phyloP scores from a whole-genome alignment of 2,113 vertebrate genomes.

The Buteo buteo region DNA sequence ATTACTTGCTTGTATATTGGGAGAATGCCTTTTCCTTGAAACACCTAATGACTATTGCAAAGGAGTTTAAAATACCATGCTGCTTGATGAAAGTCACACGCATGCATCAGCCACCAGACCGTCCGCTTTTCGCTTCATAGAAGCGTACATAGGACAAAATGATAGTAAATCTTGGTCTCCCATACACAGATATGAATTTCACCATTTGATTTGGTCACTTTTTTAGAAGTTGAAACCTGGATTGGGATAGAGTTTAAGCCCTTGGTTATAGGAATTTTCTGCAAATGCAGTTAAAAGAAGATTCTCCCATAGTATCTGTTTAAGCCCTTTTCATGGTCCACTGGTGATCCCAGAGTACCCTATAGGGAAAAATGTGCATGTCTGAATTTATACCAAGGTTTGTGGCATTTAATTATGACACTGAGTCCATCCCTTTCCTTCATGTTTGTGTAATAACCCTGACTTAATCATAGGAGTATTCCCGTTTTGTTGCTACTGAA shows the following conservation, averaged over 20 bases:
- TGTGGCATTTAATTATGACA: not conserved
- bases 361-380: not conserved
- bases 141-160: not conserved
- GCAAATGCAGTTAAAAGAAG: not conserved
- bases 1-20: not conserved
- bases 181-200: fast-evolving
- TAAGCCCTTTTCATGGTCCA: not conserved
- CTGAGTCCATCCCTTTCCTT: not conserved
- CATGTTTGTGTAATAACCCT: not conserved
- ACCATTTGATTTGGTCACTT: not conserved
- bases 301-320: not conserved
- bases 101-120: not conserved
- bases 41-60: not conserved
- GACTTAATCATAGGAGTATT: not conserved
- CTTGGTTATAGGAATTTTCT: not conserved
- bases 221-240: not conserved
- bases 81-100: not conserved
- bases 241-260: not conserved
- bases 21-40: not conserved
- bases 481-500: not conserved
- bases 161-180: not conserved
- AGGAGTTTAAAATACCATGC: not conserved
- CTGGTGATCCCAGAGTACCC: not conserved
- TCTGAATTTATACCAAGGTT: not conserved
- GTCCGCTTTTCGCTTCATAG: not conserved